Evolutionary conservation across 2,797 vertebrate genomes (phyloP).

Genomic region (Typhlichthys subterraneus): DNA sequence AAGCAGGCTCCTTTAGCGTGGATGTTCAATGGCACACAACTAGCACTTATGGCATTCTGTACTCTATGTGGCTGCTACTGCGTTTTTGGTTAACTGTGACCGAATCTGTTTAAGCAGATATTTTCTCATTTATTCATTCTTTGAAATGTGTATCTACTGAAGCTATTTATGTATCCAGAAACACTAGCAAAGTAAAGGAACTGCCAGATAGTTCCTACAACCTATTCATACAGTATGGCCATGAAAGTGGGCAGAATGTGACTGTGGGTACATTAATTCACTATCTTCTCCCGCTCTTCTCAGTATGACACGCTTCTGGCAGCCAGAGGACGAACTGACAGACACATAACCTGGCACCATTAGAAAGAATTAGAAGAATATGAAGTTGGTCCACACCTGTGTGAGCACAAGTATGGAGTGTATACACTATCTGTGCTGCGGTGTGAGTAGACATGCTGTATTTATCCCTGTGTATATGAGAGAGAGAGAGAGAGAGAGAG

Average conservation of each 20-base stretch:
- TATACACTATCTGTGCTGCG: too few relatives aligned
- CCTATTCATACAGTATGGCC: neutral
- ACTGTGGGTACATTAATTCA: constrained; percentile 11
- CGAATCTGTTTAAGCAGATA: too few relatives aligned
- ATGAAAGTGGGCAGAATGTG: constrained; percentile 18
- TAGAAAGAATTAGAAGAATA: constrained; percentile 38
- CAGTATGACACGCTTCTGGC: constrained; percentile 49
- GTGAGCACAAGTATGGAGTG: constrained; percentile 40
- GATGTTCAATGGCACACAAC: constrained; percentile 27
- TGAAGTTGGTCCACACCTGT: constrained; percentile 54
- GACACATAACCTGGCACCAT: constrained; percentile 43
- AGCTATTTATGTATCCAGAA: neutral
- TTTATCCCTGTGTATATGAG: constrained; percentile 5
- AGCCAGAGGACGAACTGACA: constrained; percentile 40
- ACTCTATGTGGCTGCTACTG: too few relatives aligned
- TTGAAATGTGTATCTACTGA: neutral
- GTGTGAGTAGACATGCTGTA: constrained; percentile 35
- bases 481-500: constrained; percentile 14
- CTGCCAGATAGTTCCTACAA: neutral
- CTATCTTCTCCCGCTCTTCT: constrained; percentile 24
- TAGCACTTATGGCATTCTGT: too few relatives aligned
- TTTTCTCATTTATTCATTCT: constrained; percentile 11
- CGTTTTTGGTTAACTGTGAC: constrained; percentile 47
- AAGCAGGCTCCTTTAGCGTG: constrained; percentile 50
- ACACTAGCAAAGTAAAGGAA: neutral